A percentile compares a stretch with the other conserved stretches of the same genome.
Conservation (phyloP, 2,888 invertebrate species). For the Tipula unca region DNA sequence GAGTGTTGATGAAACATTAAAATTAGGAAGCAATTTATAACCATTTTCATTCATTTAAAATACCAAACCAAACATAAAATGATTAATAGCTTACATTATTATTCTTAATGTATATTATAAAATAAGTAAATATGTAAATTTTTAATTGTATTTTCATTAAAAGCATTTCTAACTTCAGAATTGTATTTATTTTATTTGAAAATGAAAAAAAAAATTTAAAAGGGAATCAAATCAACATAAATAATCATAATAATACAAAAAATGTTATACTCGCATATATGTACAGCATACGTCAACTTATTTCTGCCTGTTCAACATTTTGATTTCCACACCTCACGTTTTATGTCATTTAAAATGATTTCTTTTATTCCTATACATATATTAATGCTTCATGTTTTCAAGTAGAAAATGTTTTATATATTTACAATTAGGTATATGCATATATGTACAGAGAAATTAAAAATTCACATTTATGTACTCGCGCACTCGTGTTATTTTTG, state of each 20-base stretch:
- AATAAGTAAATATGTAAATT: slow-evolving; percentile 4
- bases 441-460: neutral
- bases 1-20: neutral
- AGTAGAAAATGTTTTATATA: neutral
- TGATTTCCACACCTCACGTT: slow-evolving; percentile 14
- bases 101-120: neutral
- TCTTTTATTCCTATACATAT: neutral
- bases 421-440: neutral
- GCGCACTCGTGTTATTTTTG: no score
- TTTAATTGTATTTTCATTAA: slow-evolving; percentile 1
- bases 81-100: neutral
- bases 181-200: neutral
- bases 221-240: slow-evolving; percentile 14
- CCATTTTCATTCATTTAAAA: neutral
- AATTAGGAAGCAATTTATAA: slow-evolving; percentile 4
- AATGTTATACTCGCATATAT: neutral
- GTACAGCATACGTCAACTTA: neutral
- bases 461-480: neutral
- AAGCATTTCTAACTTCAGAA: neutral
- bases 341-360: neutral
- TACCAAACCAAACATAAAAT: neutral
- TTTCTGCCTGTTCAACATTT: neutral
- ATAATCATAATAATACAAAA: neutral
- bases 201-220: neutral
- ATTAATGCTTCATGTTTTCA: neutral